A percentile compares a stretch with the other conserved stretches of the same genome.
Conservation (phyloP, 2,888 invertebrate genomes). For the Himalopsyche anomala region DNA sequence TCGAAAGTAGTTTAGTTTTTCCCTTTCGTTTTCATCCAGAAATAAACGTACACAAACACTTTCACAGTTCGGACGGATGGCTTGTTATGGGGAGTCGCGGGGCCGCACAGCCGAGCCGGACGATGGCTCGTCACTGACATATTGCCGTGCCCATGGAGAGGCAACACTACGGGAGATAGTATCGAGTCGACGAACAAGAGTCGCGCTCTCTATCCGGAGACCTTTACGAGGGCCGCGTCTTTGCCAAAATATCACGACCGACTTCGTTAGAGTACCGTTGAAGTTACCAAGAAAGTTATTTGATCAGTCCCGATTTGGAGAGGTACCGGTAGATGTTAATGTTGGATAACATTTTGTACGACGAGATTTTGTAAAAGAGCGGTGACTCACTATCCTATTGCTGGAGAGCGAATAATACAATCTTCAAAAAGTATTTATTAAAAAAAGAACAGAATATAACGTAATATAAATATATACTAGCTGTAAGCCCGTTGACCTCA, state of each 20-base stretch:
- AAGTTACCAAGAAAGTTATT: background rate
- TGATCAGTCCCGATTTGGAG: background rate
- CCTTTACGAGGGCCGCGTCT: background rate
- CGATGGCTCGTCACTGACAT: constrained; percentile 28
- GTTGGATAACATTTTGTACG: too few species aligned
- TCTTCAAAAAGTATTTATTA: too few species aligned
- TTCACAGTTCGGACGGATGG: constrained; percentile 32
- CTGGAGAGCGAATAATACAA: too few species aligned
- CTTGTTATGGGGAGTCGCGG: background rate
- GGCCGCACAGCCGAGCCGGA: constrained; percentile 28
- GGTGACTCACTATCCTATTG: too few species aligned
- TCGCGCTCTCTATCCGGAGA: background rate
- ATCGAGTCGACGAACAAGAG: background rate
- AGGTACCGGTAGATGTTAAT: background rate
- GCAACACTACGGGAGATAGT: background rate
- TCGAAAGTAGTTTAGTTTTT: constrained; percentile 58
- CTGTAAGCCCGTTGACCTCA: too few species aligned
- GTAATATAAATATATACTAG: too few species aligned
- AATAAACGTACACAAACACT: constrained; percentile 52
- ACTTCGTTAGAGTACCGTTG: background rate
- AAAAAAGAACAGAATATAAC: too few species aligned
- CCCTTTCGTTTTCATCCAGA: constrained; percentile 59
- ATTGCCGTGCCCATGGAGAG: too few species aligned
- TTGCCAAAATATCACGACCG: background rate
- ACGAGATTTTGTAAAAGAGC: too few species aligned